Conservation (phyloP, 2,113 vertebrate genomes). For the Toxotes chatareus region DNA sequence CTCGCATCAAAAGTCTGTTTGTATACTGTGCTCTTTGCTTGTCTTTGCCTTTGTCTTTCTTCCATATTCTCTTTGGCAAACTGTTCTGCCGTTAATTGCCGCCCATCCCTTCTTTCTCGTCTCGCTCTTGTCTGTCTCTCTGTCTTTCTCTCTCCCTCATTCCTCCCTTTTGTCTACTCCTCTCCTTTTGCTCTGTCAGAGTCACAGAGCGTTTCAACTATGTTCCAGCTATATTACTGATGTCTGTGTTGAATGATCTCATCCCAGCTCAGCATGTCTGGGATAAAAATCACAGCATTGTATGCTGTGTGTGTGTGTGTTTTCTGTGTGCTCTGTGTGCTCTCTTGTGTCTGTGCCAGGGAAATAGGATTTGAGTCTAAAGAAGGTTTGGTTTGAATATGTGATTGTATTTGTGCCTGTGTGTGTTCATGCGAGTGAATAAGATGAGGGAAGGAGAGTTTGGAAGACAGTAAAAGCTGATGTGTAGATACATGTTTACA, state of each 20-base stretch:
- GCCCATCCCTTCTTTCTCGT: background rate
- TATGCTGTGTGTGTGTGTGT: slow-evolving; percentile 5
- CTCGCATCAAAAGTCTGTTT: background rate
- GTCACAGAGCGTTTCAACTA: slow-evolving; percentile 26
- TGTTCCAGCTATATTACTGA: slow-evolving; percentile 51
- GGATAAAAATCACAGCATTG: slow-evolving; percentile 16
- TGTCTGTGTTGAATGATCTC: slow-evolving; percentile 62
- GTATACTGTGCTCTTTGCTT: background rate
- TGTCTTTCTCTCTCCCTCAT: background rate
- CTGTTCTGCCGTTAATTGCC: background rate
- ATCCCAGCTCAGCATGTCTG: slow-evolving; percentile 59
- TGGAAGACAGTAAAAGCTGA: too few species aligned
- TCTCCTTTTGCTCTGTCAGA: slow-evolving; percentile 17
- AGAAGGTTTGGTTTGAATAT: background rate
- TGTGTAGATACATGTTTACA: background rate
- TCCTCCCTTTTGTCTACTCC: background rate
- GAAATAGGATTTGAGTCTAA: background rate
- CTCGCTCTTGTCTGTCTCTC: background rate
- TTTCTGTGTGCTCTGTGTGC: slow-evolving; percentile 20
- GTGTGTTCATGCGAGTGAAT: background rate
- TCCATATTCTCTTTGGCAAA: slow-evolving; percentile 7
- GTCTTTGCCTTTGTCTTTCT: background rate
- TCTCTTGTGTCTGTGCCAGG: slow-evolving; percentile 20
- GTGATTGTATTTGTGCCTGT: background rate
- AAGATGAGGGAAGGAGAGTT: too few species aligned